phyloP scores from a whole-genome alignment of 1,140 invertebrate genomes.

The Hylaeus volcanicus region DNA sequence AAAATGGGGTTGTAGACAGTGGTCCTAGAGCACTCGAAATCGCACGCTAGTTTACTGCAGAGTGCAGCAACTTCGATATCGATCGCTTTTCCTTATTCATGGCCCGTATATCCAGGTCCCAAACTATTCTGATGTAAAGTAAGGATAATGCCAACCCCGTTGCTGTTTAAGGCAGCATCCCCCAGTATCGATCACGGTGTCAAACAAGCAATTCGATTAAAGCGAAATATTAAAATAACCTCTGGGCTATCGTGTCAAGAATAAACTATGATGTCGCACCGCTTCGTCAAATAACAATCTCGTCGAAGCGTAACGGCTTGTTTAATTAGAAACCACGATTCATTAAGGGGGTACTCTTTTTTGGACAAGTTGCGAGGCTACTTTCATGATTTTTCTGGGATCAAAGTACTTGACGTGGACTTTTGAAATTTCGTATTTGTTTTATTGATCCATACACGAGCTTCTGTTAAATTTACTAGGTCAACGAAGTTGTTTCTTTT shows the following conservation, averaged over 20 bases:
- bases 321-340: no score
- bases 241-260: background rate
- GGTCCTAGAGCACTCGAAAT: constrained; percentile 2
- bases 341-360: no score
- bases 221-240: background rate
- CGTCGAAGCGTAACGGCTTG: no score
- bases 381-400: no score
- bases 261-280: background rate
- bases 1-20: background rate
- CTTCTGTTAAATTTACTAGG: no score
- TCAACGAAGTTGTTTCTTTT: no score
- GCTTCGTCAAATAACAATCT: background rate
- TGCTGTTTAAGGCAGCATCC: background rate
- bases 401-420: no score
- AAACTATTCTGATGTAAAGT: constrained; percentile 12
- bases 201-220: constrained; percentile 21
- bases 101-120: background rate
- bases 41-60: constrained; percentile 8
- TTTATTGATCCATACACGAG: no score
- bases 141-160: background rate
- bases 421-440: no score
- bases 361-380: no score
- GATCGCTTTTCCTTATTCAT: constrained; percentile 30
- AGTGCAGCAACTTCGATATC: constrained; percentile 17
- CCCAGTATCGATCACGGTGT: background rate